Evolutionary conservation across 2,113 vertebrate species (phyloP).

Genomic region (Neopipo cinnamomea): DNA sequence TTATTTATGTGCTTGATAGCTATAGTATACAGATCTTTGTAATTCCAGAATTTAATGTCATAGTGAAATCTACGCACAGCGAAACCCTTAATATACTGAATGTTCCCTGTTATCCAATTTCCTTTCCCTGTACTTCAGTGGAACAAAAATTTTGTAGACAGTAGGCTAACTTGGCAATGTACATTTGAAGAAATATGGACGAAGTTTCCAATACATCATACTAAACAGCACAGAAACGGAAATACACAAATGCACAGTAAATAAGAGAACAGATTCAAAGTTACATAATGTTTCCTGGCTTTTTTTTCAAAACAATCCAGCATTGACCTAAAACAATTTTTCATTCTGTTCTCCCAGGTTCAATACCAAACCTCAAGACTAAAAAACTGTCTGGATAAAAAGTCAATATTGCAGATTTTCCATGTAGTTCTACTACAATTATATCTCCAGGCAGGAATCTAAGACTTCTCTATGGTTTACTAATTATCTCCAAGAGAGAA

Average conservation of each 20-base stretch:
- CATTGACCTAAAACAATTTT: not conserved
- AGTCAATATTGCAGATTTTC: not conserved
- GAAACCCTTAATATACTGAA: not conserved
- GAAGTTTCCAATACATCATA: constrained; percentile 32
- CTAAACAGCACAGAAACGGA: constrained; percentile 30
- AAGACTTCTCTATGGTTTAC: not conserved
- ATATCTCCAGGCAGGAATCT: not conserved
- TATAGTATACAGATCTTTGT: not conserved
- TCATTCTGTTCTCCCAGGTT: not conserved
- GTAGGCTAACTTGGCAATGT: not conserved
- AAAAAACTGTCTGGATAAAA: not conserved
- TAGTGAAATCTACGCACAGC: not conserved
- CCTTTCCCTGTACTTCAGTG: constrained; percentile 40
- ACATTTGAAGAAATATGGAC: constrained; percentile 26
- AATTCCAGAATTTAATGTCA: not conserved
- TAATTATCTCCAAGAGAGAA: not conserved
- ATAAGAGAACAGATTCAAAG: not conserved
- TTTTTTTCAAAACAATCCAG: not conserved
- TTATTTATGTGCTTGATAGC: not conserved
- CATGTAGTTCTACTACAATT: not conserved
- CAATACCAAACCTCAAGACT: not conserved
- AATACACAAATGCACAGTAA: not conserved
- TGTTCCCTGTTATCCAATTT: constrained; percentile 32
- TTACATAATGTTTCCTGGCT: not conserved
- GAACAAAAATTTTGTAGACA: constrained; percentile 48